Conservation (phyloP, 2,797 vertebrate species). For the Crenuchus spilurus region DNA sequence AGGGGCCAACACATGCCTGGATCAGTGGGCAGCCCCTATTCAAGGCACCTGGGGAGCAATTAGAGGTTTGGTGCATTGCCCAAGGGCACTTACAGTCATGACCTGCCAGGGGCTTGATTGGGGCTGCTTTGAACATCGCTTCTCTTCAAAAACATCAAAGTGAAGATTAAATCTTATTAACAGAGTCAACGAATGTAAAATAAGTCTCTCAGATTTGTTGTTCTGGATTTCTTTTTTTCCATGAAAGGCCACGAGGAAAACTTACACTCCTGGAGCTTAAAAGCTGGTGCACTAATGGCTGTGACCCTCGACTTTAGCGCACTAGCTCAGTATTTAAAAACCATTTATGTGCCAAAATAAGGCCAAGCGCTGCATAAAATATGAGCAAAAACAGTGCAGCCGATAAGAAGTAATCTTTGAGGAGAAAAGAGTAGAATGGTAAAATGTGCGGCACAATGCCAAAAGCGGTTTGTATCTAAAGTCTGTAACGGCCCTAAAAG, state of each 20-base stretch:
- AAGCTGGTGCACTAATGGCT: constrained; percentile 19
- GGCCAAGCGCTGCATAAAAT: constrained; percentile 45
- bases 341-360: constrained; percentile 27
- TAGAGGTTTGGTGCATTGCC: no score
- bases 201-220: no score
- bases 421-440: constrained; percentile 40
- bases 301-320: constrained; percentile 35
- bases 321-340: constrained; percentile 32
- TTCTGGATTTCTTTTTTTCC: background rate
- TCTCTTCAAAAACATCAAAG: no score
- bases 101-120: no score
- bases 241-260: background rate
- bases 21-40: no score
- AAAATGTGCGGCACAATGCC: constrained; percentile 48
- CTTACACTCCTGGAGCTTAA: background rate
- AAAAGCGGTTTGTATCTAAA: constrained; percentile 57
- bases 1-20: no score
- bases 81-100: no score
- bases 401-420: constrained; percentile 58
- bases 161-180: no score
- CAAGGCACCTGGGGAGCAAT: no score
- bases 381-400: constrained; percentile 46
- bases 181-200: background rate
- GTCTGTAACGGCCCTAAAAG: constrained; percentile 62
- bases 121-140: no score